phyloP scores from a whole-genome alignment of 2,113 vertebrate genomes.

The Procapra przewalskii region DNA sequence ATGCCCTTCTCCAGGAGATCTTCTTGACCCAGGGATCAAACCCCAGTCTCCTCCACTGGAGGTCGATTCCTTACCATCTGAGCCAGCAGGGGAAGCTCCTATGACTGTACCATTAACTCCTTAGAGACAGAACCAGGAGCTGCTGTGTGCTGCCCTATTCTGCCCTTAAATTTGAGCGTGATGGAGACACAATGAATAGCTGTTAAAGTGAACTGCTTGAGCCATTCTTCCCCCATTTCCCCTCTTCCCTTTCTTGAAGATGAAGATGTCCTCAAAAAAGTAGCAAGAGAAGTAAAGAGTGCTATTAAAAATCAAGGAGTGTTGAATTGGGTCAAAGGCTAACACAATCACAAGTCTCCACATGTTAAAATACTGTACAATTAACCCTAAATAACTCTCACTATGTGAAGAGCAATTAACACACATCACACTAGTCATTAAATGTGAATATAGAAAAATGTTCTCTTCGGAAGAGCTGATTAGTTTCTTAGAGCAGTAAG shows the following conservation, averaged over 20 bases:
- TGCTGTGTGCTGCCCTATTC: neutral
- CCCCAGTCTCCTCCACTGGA: neutral
- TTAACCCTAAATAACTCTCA: conserved; percentile 42
- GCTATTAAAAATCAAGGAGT: neutral
- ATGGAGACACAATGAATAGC: neutral
- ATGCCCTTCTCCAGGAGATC: neutral
- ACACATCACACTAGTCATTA: conserved; percentile 36
- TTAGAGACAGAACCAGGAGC: no score
- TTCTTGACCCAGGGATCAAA: neutral
- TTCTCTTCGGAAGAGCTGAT: conserved; percentile 18
- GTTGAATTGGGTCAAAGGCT: neutral
- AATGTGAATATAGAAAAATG: neutral
- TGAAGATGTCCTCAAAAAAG: neutral
- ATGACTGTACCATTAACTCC: neutral
- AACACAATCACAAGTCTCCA: neutral
- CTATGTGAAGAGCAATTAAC: neutral
- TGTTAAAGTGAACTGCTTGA: neutral
- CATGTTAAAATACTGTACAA: neutral
- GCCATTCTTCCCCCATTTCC: neutral
- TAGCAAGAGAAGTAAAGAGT: neutral
- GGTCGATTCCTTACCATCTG: neutral
- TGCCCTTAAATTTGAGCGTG: neutral
- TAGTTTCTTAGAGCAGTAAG: neutral
- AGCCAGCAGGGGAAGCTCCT: neutral
- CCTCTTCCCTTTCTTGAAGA: neutral